These are phyloP conservation scores for Leucopsar rothschildi DNA, from an alignment of 2,113 vertebrate genomes.

Conservation along the genomic window DNA sequence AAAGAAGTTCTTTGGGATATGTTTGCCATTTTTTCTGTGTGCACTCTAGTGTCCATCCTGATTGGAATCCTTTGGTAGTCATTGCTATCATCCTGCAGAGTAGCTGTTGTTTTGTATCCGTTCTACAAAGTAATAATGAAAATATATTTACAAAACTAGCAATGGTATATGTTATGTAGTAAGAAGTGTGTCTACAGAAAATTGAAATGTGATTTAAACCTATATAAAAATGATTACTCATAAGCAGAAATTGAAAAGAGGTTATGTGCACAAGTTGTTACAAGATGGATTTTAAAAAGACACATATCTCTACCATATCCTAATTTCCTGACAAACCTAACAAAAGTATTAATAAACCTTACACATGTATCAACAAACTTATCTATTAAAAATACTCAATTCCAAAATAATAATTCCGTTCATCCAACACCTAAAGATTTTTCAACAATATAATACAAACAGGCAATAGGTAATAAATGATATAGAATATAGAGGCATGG, in stretches of 20 bases:
- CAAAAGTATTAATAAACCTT: neutral
- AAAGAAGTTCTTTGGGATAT: neutral
- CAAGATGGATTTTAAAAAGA: neutral
- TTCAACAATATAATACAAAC: neutral
- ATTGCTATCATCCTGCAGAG: neutral
- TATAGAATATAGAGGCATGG: neutral
- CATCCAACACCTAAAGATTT: neutral
- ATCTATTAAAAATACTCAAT: neutral
- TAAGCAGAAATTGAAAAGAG: neutral
- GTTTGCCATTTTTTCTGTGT: neutral
- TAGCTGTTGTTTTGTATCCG: neutral
- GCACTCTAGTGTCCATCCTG: neutral
- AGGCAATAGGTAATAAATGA: neutral
- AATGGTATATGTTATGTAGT: neutral
- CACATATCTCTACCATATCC: neutral
- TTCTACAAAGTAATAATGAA: neutral
- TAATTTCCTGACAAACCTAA: neutral
- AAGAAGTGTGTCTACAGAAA: neutral
- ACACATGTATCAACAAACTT: neutral
- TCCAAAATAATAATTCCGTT: neutral
- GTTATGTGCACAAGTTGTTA: neutral
- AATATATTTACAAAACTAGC: neutral
- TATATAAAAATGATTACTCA: neutral
- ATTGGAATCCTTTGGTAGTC: neutral
- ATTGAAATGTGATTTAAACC: neutral